phyloP scores from a whole-genome alignment of 1,140 invertebrate species.

The Venustaconcha ellipsiformis region DNA sequence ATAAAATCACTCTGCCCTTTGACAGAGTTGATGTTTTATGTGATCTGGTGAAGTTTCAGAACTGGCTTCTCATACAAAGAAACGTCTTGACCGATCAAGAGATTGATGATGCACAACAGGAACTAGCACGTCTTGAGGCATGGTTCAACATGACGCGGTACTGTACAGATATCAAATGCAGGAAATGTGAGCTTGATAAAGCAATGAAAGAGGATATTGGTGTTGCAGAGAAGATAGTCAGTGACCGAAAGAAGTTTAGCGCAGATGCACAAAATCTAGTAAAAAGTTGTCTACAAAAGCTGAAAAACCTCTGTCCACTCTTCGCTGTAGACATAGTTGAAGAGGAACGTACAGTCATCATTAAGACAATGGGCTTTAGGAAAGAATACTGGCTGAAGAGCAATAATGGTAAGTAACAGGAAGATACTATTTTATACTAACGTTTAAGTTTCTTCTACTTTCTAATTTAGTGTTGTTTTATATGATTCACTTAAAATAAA shows the following conservation, averaged over 20 bases:
- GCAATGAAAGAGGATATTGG: slow-evolving; percentile 13
- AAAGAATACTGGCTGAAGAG: slow-evolving; percentile 82
- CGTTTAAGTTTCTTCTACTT: too few species aligned
- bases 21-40: slow-evolving; percentile 8
- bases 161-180: slow-evolving; percentile 9
- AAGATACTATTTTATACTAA: too few species aligned
- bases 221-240: slow-evolving; percentile 14
- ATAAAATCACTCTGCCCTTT: not conserved
- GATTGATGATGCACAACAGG: slow-evolving; percentile 15
- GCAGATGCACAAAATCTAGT: not conserved
- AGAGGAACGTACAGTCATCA: slow-evolving; percentile 73
- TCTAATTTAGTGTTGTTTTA: too few species aligned
- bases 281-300: slow-evolving; percentile 25
- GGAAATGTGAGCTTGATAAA: slow-evolving; percentile 5
- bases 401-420: slow-evolving; percentile 70
- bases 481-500: too few species aligned
- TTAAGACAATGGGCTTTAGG: slow-evolving; percentile 74
- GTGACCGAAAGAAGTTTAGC: slow-evolving; percentile 7
- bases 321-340: slow-evolving; percentile 68
- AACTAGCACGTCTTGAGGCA: slow-evolving; percentile 12
- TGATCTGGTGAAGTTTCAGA: slow-evolving; percentile 1
- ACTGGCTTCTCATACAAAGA: slow-evolving; percentile 16
- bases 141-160: slow-evolving; percentile 9
- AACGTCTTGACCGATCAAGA: slow-evolving; percentile 21
- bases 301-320: slow-evolving; percentile 36